Conservation (phyloP, 2,113 vertebrate species). For the Podarcis raffonei region DNA sequence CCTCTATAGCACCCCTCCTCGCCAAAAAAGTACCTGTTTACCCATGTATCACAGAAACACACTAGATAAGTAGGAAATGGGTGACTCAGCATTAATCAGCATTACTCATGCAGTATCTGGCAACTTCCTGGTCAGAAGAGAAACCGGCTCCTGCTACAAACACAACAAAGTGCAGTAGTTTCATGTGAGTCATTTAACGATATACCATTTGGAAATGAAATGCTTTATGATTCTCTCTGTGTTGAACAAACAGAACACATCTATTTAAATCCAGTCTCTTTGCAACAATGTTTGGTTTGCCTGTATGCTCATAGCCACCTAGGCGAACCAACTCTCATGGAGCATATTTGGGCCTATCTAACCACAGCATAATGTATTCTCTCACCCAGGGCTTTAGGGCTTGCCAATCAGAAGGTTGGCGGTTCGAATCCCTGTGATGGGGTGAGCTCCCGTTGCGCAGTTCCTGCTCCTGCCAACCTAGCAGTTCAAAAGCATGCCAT, state of each 20-base stretch:
- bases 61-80: slow-evolving; percentile 11
- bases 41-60: background rate
- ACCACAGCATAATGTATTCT: no score
- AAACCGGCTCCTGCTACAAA: background rate
- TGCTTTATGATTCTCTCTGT: background rate
- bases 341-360: background rate
- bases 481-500: no score
- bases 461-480: no score
- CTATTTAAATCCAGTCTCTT: background rate
- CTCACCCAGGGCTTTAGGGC: no score
- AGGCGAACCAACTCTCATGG: background rate
- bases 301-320: background rate
- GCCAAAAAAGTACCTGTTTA: background rate
- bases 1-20: background rate
- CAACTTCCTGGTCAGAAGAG: slow-evolving; percentile 9
- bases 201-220: background rate
- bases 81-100: slow-evolving; percentile 26
- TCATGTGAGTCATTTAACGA: background rate
- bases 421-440: no score
- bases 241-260: background rate
- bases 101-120: background rate
- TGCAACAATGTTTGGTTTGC: background rate
- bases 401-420: no score
- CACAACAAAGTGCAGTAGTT: background rate
- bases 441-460: no score